Evolutionary conservation across 2,113 vertebrate species (phyloP), one percentile per base, ranked within the genome.

Genomic region (Nannobrachium achirus): DNA sequence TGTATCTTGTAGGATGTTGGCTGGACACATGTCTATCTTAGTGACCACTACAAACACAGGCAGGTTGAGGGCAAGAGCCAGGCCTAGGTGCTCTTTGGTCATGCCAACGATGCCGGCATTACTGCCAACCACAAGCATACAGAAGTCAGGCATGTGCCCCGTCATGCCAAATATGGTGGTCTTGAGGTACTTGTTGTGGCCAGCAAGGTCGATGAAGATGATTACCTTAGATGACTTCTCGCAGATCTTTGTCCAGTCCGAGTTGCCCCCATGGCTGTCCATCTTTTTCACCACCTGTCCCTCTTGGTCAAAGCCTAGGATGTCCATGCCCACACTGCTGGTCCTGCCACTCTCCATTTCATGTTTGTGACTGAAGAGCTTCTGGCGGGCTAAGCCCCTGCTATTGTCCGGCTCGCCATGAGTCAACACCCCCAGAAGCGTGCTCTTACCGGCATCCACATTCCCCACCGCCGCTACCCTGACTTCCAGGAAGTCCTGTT

Each of bases 141-240:
- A 98, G 93, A 98, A 98, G 85, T 98, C 97, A 0, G 97, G 96
- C 63, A 97, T 70, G 68, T 98, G 96, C 13, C 97, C 97, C 0
- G 97, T 98, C 97, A 98, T 98, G 82, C 97, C 97, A n/a, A 98
- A 98, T 11, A 98, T 96, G 0, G 97, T 98, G 63, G 97, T 98
- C 91, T 98, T 98, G 70, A 98, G 89, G 88, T 98, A 98, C 68
- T 98, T 98, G 81, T 98, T 96, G 0, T 98, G 97, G 48, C 96
- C 97, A 0, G 97, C 97, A 82, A 98, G 84, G 84, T 98, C 97
- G 16, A 98, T 98, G 79, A 98, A 98, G 55, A 96, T 98, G 66
- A 98, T 96, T 79, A 98, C 96, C 84, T 98, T 98, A 0, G 96
- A 95, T 66, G 97, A 98, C 72, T 95, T 96, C 91, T 98, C 95